Conservation (phyloP, 2,797 vertebrate species). For the Pseudochromis fuscus region DNA sequence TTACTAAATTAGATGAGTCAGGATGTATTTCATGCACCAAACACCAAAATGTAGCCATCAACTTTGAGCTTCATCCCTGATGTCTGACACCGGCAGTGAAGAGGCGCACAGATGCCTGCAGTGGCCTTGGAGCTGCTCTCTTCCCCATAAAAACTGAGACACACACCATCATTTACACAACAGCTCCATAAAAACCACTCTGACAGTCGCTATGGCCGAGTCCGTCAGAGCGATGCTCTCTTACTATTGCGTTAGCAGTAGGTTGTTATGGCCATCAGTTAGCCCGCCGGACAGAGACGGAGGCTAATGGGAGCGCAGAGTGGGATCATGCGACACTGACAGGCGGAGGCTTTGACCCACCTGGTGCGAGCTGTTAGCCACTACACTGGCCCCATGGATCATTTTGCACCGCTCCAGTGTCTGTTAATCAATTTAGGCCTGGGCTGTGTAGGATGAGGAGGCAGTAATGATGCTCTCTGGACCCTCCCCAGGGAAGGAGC, state of each 20-base stretch:
- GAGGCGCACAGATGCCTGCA: conserved; percentile 48
- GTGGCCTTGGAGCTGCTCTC: conserved; percentile 48
- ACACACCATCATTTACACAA: conserved; percentile 73
- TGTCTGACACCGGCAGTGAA: conserved; percentile 35
- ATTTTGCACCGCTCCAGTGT: conserved; percentile 97
- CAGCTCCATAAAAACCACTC: conserved; percentile 68
- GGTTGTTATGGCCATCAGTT: conserved; percentile 75
- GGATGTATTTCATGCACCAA: neutral
- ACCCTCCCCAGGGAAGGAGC: conserved; percentile 90
- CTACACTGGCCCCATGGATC: conserved; percentile 94
- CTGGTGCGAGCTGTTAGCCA: conserved; percentile 77
- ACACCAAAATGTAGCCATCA: conserved; percentile 15
- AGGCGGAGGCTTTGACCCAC: conserved; percentile 83
- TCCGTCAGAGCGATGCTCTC: conserved; percentile 28
- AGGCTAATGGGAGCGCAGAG: conserved; percentile 83
- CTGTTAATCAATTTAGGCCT: conserved; percentile 99
- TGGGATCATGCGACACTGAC: conserved; percentile 90
- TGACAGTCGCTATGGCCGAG: conserved; percentile 58
- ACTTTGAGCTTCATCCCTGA: conserved; percentile 8
- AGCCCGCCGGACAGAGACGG: conserved; percentile 61
- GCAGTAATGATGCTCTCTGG: conserved; percentile 99
- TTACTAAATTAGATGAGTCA: too few relatives aligned
- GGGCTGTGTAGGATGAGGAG: conserved; percentile 93
- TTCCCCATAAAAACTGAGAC: conserved; percentile 65
- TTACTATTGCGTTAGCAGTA: conserved; percentile 67